A percentile compares a stretch with the other conserved stretches of the same genome.
Evolutionary conservation across 1,140 invertebrate species (phyloP).

Genomic region (Cotesia typhae): DNA sequence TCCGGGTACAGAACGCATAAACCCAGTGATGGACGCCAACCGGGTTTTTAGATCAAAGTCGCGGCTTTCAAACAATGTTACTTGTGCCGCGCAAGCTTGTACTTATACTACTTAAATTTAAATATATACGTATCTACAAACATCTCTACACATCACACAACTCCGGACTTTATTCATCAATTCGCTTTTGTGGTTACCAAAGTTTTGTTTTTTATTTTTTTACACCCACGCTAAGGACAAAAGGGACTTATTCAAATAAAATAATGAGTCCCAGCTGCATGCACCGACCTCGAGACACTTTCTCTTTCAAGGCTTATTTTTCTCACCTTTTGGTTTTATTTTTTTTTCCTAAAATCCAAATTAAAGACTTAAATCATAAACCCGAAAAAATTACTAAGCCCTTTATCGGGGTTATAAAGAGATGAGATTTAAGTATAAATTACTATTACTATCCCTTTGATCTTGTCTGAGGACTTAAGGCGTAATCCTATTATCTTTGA

Average conservation of each 20-base stretch:
- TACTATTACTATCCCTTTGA: no score
- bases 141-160: not conserved
- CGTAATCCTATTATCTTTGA: no score
- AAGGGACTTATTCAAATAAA: slow-evolving; percentile 14
- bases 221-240: not conserved
- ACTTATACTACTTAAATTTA: no score
- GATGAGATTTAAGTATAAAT: no score
- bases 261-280: slow-evolving; percentile 53
- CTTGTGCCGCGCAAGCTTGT: slow-evolving; percentile 32
- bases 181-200: slow-evolving; percentile 22
- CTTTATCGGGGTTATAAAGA: no score
- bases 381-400: no score
- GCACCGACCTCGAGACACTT: not conserved
- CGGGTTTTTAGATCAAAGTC: slow-evolving; percentile 60
- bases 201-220: slow-evolving; percentile 4
- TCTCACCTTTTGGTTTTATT: no score
- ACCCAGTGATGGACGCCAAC: slow-evolving; percentile 57
- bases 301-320: not conserved
- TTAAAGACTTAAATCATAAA: no score
- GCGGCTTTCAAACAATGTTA: slow-evolving; percentile 65
- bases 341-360: no score
- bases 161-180: slow-evolving; percentile 35
- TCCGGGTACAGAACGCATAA: slow-evolving; percentile 54
- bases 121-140: slow-evolving; percentile 4
- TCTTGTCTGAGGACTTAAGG: no score